Evolutionary conservation across 2,888 invertebrate genomes (phyloP), one percentile per base, ranked within the genome.

Genomic region (Ophraella communa): DNA sequence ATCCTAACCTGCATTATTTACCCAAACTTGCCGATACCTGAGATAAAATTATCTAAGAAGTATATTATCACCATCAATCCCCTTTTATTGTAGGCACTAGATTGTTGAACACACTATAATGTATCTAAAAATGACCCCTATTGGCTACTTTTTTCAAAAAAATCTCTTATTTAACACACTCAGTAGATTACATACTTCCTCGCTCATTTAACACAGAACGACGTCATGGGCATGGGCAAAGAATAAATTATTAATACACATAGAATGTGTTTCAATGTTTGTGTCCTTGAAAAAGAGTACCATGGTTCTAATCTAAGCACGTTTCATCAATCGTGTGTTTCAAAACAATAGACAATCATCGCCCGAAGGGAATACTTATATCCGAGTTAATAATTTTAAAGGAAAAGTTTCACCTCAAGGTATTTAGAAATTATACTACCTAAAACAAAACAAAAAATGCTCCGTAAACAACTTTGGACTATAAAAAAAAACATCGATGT

Each of bases 281-380:
- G n/a, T n/a, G 47, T 49, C 58, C 49, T 58, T 49, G 58, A 58
- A 35, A 30, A 49, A 49, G 30, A 58, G 23, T 27, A 51, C 23
- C 49, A 3, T 8, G 27, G 49, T 35, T 58, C 21, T 39, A 49
- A 49, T 8, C 11, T 44, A 20, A 21, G 33, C 47, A 49, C 58
- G 49, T 35, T 58, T 23, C 20, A 47, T 58, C 39, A 58, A 49
- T 58, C 49, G 58, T 58, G 58, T 18, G 35, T 58, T 58, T 49
- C 58, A 49, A 58, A 49, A 58, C 49, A 58, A 45, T 35, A 44
- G 33, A 39, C 21, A 33, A 33, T 21, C 18, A 47, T 57, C 3
- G 45, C 57, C 21, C 14, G n/a, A 35, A 23, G 57, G 47, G 3
- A 57, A 47, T 49, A 5, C 24, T 49, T 49, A 24, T 21, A 49